Evolutionary conservation across 2,888 invertebrate species (phyloP), one percentile per base, ranked within the genome.

Genomic region (Gasteruption jaculator): DNA sequence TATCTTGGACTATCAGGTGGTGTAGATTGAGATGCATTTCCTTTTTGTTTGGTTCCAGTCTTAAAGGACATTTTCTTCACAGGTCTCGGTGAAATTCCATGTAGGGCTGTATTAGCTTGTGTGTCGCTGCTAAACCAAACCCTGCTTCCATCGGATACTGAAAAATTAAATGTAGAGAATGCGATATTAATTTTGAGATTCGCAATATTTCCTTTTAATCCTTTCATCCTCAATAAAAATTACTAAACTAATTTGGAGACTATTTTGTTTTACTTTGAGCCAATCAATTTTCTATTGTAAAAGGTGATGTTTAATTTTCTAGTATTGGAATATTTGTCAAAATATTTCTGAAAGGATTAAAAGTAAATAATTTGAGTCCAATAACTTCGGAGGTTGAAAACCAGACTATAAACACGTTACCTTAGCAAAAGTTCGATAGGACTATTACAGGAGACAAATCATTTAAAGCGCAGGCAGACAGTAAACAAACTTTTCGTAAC

Each of bases 31-130:
- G 53, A 37, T 42, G 60, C 60, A 34, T 51, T 60, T 16, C 56
- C 53, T 43, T 57, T 60, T 36, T 67, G 66, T 38, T 71, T 72
- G 24, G 77, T 74, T 19, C 78, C 74, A 53, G 77, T 79, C 74
- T 83, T 82, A 48, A 78, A 78, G 2, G 80, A 80, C 55, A 85
- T 76, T 38, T 85, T 82, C 63, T 85, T 85, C 51, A 78, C 68
- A 3, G 85, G 82, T 34, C 85, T 76, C 33, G 86, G 86, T 2
- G 85, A 85, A 57, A 80, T 77, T 20, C 74, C 74, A 46, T 73
- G 72, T 11, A 72, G 58, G 4, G 69, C 56, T 4, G 71, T 52
- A 33, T 57, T 66, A n/a, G 69, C 69, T 12, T 65, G 57, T 1
- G 61, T 65, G 29, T 70, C 69, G 29, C 58, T 63, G 60, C 71